Percentiles rank a stretch among this genome's conserved stretches.
These are phyloP conservation scores for Gallinago media DNA, from an alignment of 2,113 vertebrate species.

Conservation along the genomic window DNA sequence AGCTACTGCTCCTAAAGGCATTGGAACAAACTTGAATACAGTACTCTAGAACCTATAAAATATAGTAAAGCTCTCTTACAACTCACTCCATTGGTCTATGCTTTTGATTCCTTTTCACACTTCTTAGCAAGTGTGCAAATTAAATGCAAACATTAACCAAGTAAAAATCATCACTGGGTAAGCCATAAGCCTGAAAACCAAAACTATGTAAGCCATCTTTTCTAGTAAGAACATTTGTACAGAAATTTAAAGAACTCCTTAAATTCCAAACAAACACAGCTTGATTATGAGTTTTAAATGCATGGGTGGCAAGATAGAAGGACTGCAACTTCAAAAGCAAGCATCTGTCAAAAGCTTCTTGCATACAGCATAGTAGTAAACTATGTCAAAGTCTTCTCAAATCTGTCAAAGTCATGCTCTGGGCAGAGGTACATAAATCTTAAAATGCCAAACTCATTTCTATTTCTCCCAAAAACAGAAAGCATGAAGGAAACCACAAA, in stretches of 20 bases:
- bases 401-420: slow-evolving; percentile 3
- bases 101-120: background rate
- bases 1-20: background rate
- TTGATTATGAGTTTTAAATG: background rate
- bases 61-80: background rate
- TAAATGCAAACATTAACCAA: background rate
- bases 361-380: background rate
- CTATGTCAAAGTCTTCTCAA: background rate
- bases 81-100: background rate
- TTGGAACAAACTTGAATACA: background rate
- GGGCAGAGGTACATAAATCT: background rate
- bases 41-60: background rate
- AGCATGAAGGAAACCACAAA: background rate
- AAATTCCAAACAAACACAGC: background rate
- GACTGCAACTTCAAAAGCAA: background rate
- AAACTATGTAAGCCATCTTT: background rate
- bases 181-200: background rate
- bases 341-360: background rate
- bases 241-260: background rate
- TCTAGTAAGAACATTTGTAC: background rate
- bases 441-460: background rate
- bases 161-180: background rate
- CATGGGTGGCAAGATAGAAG: accelerated
- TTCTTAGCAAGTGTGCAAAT: background rate
- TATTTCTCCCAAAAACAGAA: background rate